A percentile compares a stretch with the other conserved stretches of the same genome.
phyloP scores from a whole-genome alignment of 1,140 invertebrate species.

The Eubasilissa regina region DNA sequence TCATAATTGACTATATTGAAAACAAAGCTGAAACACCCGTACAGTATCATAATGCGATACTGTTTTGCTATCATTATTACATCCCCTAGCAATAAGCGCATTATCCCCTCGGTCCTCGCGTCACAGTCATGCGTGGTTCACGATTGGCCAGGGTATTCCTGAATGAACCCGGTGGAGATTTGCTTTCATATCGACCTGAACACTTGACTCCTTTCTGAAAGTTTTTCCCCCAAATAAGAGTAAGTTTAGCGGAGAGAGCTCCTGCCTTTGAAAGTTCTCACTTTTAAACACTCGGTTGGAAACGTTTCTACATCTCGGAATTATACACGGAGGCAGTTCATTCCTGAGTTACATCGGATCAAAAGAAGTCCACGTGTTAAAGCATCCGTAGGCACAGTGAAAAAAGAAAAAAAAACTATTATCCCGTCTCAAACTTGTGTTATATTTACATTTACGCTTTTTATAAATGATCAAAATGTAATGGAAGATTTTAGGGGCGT shows the following conservation, averaged over 20 bases:
- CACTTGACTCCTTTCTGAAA: conserved; percentile 9
- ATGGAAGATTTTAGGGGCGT: background rate
- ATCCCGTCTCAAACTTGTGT: background rate
- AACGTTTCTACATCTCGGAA: conserved; percentile 21
- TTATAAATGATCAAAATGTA: background rate
- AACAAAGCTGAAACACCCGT: too few species aligned
- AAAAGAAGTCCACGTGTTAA: background rate
- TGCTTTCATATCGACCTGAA: conserved; percentile 18
- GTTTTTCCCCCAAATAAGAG: conserved; percentile 35
- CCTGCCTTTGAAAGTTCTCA: background rate
- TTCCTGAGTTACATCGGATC: conserved; percentile 5
- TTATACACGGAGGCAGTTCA: conserved; percentile 23
- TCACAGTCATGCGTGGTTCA: conserved; percentile 5
- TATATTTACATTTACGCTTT: background rate
- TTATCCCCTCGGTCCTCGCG: background rate
- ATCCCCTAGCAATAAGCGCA: background rate
- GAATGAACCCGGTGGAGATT: background rate
- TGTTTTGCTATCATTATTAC: background rate
- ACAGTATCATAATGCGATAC: too few species aligned
- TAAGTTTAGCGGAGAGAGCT: conserved; percentile 23
- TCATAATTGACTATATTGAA: too few species aligned
- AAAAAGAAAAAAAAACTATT: background rate
- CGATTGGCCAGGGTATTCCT: conserved; percentile 3
- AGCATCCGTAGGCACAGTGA: background rate
- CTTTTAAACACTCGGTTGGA: conserved; percentile 28